Evolutionary conservation across 2,113 vertebrate species (phyloP).

Genomic region (Spea bombifrons): DNA sequence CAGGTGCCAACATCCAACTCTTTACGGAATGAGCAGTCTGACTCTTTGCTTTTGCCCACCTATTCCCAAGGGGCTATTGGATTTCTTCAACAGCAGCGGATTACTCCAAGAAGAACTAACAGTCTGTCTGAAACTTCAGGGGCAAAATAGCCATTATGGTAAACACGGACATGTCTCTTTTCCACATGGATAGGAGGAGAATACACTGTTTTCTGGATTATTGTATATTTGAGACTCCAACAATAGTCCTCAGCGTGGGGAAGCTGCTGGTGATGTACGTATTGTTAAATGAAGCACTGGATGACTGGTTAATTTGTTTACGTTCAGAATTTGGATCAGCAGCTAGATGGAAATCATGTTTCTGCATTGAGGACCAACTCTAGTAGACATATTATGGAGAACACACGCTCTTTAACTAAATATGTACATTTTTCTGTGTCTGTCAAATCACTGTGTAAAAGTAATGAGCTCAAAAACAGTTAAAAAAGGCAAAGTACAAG

Average conservation of each 20-base stretch:
- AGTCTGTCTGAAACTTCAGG: slow-evolving; percentile 65
- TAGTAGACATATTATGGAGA: background rate
- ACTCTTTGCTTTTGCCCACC: slow-evolving; percentile 62
- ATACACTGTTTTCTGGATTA: background rate
- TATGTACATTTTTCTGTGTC: background rate
- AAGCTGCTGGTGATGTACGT: background rate
- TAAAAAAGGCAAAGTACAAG: background rate
- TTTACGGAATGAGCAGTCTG: slow-evolving; percentile 63
- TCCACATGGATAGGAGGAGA: background rate
- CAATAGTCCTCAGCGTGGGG: background rate
- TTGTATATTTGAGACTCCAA: background rate
- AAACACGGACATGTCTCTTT: slow-evolving; percentile 30
- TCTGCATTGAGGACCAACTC: background rate
- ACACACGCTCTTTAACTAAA: background rate
- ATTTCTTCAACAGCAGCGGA: slow-evolving; percentile 57
- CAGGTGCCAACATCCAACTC: slow-evolving; percentile 64
- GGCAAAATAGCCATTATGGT: slow-evolving; percentile 62
- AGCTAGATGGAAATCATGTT: background rate
- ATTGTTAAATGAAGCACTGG: background rate
- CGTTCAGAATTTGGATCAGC: background rate
- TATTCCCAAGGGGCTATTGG: slow-evolving; percentile 61
- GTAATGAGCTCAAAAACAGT: background rate
- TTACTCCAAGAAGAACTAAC: slow-evolving; percentile 60
- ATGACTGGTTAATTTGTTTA: background rate
- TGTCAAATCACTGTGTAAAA: background rate